phyloP scores from a whole-genome alignment of 1,140 invertebrate species.

The Meteorus sp. region DNA sequence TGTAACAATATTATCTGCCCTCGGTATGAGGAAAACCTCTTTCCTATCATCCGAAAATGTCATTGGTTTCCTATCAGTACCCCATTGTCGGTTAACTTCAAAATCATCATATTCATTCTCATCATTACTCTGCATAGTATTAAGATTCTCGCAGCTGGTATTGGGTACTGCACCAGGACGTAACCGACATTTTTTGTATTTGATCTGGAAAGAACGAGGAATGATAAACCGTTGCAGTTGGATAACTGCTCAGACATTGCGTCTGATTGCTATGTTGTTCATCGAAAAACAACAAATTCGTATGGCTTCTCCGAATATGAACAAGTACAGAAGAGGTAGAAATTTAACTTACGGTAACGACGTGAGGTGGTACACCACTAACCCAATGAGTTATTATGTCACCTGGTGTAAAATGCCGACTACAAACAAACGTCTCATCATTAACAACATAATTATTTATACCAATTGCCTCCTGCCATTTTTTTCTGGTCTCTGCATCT shows the following conservation, averaged over 20 bases:
- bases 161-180: constrained; percentile 46
- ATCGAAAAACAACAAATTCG: too few species aligned
- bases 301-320: background rate
- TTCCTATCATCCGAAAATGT: constrained; percentile 6
- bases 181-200: constrained; percentile 55
- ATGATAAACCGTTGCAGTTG: too few species aligned
- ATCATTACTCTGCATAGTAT: constrained; percentile 9
- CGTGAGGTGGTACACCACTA: constrained; percentile 52
- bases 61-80: background rate
- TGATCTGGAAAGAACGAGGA: constrained; percentile 38
- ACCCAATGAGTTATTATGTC: constrained; percentile 55
- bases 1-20: constrained; percentile 26
- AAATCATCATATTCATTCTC: constrained; percentile 23
- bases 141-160: constrained; percentile 23
- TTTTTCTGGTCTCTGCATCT: constrained; percentile 45
- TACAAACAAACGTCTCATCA: constrained; percentile 54
- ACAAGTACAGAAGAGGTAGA: background rate
- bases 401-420: constrained; percentile 49
- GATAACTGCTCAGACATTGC: too few species aligned
- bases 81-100: constrained; percentile 18
- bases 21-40: constrained; percentile 35
- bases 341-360: constrained; percentile 48
- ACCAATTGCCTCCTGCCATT: constrained; percentile 49
- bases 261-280: too few species aligned
- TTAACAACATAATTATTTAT: constrained; percentile 45